Evolutionary conservation across 2,888 invertebrate genomes (phyloP).

Genomic region (Danaus chrysippus): DNA sequence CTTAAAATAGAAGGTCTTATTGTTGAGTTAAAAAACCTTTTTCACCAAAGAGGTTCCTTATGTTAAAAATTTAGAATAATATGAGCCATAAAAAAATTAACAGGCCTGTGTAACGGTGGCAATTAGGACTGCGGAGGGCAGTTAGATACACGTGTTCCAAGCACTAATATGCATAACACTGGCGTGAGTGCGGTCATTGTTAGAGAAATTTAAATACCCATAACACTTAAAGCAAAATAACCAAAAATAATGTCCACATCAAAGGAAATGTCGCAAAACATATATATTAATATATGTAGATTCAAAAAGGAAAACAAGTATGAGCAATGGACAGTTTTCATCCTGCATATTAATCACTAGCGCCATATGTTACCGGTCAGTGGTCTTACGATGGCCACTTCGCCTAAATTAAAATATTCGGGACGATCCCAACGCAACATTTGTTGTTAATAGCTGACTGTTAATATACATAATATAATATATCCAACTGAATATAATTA

Average conservation of each 20-base stretch:
- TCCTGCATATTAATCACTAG: conserved; percentile 72
- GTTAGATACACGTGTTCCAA: conserved; percentile 18
- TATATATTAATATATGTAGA: conserved; percentile 4
- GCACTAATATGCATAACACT: conserved; percentile 18
- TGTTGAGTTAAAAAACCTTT: too few species aligned
- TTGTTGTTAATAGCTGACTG: conserved; percentile 56
- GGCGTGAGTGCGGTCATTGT: not conserved
- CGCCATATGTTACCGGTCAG: conserved; percentile 55
- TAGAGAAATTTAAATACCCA: not conserved
- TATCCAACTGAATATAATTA: not conserved
- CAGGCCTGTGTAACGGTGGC: conserved; percentile 8
- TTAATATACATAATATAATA: conserved; percentile 36
- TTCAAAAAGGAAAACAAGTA: conserved; percentile 50
- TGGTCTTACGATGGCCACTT: conserved; percentile 38
- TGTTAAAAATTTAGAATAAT: conserved; percentile 2
- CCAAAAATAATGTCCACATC: not conserved
- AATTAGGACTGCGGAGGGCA: conserved; percentile 19
- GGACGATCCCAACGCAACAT: conserved; percentile 48
- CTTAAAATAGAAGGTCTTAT: too few species aligned
- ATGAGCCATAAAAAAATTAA: conserved; percentile 1
- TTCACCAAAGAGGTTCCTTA: not conserved
- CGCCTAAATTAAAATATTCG: conserved; percentile 72
- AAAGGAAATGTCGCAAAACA: not conserved
- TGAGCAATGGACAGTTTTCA: conserved; percentile 49
- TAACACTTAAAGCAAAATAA: not conserved